Conservation (phyloP, 2,888 invertebrate genomes). For the Arge pagana region DNA sequence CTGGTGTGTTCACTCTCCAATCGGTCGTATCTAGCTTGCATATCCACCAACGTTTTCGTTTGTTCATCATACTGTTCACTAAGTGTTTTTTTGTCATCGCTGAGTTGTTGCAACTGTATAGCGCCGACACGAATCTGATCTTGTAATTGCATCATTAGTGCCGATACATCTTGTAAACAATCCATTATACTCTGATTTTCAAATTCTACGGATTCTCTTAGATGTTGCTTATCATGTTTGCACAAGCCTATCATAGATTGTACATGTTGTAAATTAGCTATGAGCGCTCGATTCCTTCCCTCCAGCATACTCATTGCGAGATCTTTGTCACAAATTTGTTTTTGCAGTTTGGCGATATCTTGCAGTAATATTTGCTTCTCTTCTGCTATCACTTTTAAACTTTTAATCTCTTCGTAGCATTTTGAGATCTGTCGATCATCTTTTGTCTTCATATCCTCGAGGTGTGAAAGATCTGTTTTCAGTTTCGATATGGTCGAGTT, state of each 20-base stretch:
- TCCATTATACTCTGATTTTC: conserved; percentile 41
- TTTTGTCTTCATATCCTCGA: conserved; percentile 26
- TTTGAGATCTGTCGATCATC: conserved; percentile 22
- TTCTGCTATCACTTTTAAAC: conserved; percentile 31
- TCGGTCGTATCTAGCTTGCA: no score
- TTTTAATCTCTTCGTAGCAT: conserved; percentile 37
- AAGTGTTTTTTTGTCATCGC: conserved; percentile 6
- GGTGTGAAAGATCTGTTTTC: conserved; percentile 32
- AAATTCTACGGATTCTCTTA: conserved; percentile 42
- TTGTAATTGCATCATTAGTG: not conserved
- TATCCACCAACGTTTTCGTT: not conserved
- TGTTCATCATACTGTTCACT: conserved; percentile 1
- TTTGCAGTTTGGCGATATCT: conserved; percentile 13
- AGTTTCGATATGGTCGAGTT: conserved; percentile 19
- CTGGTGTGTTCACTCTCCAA: no score
- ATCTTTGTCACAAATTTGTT: conserved; percentile 8
- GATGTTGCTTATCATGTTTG: conserved; percentile 55
- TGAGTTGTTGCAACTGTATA: not conserved
- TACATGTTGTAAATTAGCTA: conserved; percentile 18
- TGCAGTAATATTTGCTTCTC: conserved; percentile 27
- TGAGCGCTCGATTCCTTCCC: conserved; percentile 17
- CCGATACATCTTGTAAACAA: conserved; percentile 25
- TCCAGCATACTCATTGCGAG: conserved; percentile 9
- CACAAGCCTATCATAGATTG: conserved; percentile 26
- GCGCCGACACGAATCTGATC: not conserved